Evolutionary conservation across 2,797 vertebrate genomes (phyloP), one percentile per base, ranked within the genome.

Genomic region (Acanthiza pusilla): DNA sequence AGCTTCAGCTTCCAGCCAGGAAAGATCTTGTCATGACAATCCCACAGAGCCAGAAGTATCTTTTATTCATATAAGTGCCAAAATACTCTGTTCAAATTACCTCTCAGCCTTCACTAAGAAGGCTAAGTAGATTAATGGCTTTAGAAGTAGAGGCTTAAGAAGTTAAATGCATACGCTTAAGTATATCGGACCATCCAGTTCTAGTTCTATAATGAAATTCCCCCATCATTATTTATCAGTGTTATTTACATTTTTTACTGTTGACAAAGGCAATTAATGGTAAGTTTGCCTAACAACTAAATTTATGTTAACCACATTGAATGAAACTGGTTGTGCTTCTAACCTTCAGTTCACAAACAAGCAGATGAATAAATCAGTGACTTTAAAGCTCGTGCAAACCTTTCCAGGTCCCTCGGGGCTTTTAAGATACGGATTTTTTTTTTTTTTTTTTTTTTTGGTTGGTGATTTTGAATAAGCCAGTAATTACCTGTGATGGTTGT

Each of bases 91-190:
- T 53, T 90, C 71, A 79, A 91, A 73, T 90, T 81, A 90, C 77
- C 90, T 84, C 53, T 82, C 68, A 92, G 30, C 45, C 45, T 67
- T 92, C n/a, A 29, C 53, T 86, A 71, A 88, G 60, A 55, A 87
- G 42, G 53, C 74, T 76, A 82, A 85, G 53, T 82, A 89, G 83
- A 94, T 94, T 88, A 94, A 70, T 77, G 53, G 36, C 38, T 91
- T 94, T 78, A 88, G 61, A 87, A 95, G 63, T 9, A 63, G 53
- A 88, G 51, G 22, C 20, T 91, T 91, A 66, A 82, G 71, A 89
- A 87, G 48, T 54, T 86, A 72, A 90, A 68, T 78, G 18, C 36
- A 58, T 89, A 62, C 47, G 22, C 22, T 54, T 68, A 61, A 75
- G 45, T 85, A 68, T 78, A 90, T 62, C 57, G 89, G 82, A 48